Evolutionary conservation across 2,797 vertebrate genomes (phyloP).

Genomic region (Sebastes baramenuke): DNA sequence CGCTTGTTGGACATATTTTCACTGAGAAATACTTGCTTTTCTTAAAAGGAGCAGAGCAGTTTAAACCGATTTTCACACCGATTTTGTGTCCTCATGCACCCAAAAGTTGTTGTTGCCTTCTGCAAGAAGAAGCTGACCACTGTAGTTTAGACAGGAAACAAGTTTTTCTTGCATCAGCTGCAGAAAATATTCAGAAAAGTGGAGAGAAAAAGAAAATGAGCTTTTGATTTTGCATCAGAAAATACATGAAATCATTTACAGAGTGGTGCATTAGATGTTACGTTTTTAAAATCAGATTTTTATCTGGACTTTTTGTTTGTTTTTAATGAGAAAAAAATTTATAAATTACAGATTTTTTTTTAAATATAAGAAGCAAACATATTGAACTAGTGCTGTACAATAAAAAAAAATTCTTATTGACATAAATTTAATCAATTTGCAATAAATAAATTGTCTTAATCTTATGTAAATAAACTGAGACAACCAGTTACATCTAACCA

Average conservation of each 20-base stretch:
- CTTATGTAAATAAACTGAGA: neutral
- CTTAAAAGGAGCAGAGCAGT: neutral
- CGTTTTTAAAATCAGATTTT: neutral
- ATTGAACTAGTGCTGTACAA: neutral
- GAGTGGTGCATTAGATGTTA: neutral
- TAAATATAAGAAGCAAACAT: no score
- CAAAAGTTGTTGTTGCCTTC: neutral
- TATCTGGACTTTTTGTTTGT: neutral
- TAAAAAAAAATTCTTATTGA: neutral
- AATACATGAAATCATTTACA: neutral
- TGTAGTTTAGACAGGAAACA: neutral
- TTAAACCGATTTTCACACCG: neutral
- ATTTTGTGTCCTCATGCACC: neutral
- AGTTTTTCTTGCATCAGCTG: neutral
- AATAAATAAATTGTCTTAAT: neutral
- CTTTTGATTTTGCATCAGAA: neutral
- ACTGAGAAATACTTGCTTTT: neutral
- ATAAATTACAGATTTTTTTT: rapidly evolving
- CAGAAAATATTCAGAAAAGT: neutral
- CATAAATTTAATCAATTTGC: neutral
- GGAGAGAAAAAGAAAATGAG: neutral
- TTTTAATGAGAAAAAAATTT: no score
- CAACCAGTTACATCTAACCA: neutral
- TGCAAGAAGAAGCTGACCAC: neutral
- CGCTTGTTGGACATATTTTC: neutral